phyloP scores from a whole-genome alignment of 1,140 invertebrate species.

The honey bee (Apis mellifera) region Amel_HAv3.1 CM009931.2:153501-154000 shows the following conservation, averaged over 20 bases:
- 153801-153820: background rate
- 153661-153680: background rate
- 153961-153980: conserved; percentile 4
- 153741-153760: background rate
- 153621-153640: background rate
- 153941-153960: background rate
- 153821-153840: background rate
- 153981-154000: conserved; percentile 7
- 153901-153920: conserved; percentile 29
- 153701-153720: too few relatives aligned
- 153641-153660: too few relatives aligned
- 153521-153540: background rate
- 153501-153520: conserved; percentile 59
- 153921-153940: conserved; percentile 22
- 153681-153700: too few relatives aligned
- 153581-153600: conserved; percentile 10
- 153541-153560: conserved; percentile 31
- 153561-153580: conserved; percentile 9
- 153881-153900: conserved; percentile 11
- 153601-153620: conserved; percentile 21
- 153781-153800: background rate
- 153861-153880: background rate
- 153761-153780: background rate
- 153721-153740: background rate
- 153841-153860: background rate